Evolutionary conservation across 2,797 vertebrate genomes (phyloP).

Genomic region (Mastacembelus armatus): DNA sequence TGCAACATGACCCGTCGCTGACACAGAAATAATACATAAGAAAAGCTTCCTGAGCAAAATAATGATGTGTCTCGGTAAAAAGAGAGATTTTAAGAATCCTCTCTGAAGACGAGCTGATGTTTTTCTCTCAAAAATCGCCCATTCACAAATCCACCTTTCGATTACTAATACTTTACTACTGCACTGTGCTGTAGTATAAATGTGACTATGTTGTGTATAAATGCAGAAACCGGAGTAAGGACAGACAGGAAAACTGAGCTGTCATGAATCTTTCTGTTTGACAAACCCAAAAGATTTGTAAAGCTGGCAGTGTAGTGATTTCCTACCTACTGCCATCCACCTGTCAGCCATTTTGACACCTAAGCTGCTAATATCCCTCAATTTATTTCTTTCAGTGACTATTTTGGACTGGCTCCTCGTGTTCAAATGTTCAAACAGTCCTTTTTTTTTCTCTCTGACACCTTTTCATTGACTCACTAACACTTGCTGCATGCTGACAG

Average conservation of each 20-base stretch:
- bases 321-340: conserved; percentile 65
- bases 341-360: conserved; percentile 73
- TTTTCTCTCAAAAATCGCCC: conserved; percentile 2
- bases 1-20: conserved; percentile 53
- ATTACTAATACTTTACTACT: too few relatives aligned
- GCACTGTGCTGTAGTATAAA: too few relatives aligned
- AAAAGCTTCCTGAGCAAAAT: conserved; percentile 24
- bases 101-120: neutral
- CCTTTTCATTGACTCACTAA: conserved; percentile 67
- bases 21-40: conserved; percentile 36
- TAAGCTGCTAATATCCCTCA: conserved; percentile 62
- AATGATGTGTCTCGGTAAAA: conserved; percentile 22
- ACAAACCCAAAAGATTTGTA: conserved; percentile 63
- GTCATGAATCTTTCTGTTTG: conserved; percentile 47
- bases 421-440: conserved; percentile 58
- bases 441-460: conserved; percentile 53
- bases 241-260: conserved; percentile 23
- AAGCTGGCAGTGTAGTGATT: conserved; percentile 60
- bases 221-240: neutral
- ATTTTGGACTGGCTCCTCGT: conserved; percentile 55
- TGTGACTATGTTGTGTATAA: too few relatives aligned
- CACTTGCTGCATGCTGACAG: conserved; percentile 68
- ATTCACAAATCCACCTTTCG: too few relatives aligned
- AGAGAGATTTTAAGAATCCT: neutral
- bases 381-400: conserved; percentile 60